Evolutionary conservation across 2,113 vertebrate genomes (phyloP), one percentile per base, ranked within the genome.

Genomic region (Plecotus auritus): DNA sequence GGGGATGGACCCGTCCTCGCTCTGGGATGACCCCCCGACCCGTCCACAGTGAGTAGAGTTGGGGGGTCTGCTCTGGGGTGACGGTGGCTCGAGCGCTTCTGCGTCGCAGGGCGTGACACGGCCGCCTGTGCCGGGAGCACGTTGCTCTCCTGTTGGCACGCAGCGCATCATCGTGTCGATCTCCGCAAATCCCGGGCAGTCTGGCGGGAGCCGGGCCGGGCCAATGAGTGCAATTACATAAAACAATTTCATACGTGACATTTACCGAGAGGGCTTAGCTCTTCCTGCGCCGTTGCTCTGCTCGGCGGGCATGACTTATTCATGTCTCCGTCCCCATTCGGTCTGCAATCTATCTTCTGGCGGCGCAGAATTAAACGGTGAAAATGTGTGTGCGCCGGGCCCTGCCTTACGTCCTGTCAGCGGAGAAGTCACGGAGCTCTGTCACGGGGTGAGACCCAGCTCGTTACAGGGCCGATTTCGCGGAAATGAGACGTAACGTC

Each of bases 181-280:
- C 95, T 96, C 82, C 78, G 90, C 95, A 97, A 97, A 97, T 96
- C 95, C 96, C 96, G 96, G 95, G 92, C 95, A 95, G 92, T 84
- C 96, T 96, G 96, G 70, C 86, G 97, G 93, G 97, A 97, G 95
- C 92, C 74, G 49, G 85, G 93, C 93, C 92, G 96, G 97, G 66
- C 94, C 90, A 94, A 95, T 97, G 97, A 97, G 96, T 96, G 95
- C 96, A 97, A 97, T 97, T 97, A 97, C 96, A 96, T 96, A 97
- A 96, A 97, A 97, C 97, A 97, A 97, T 97, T 97, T 97, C 97
- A 95, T 97, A 97, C 97, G 97, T 97, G 97, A 97, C 97, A 97
- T 97, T 97, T 81, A 93, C 91, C 93, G 90, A 95, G 96, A 96
- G 5, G 95, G 84, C n/a, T 96, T 97, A 96, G 95, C 96, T 97